A percentile compares a stretch with the other conserved stretches of the same genome.
These are phyloP conservation scores for Phaethon lepturus DNA, from an alignment of 2,113 vertebrate species.

Conservation along the genomic window DNA sequence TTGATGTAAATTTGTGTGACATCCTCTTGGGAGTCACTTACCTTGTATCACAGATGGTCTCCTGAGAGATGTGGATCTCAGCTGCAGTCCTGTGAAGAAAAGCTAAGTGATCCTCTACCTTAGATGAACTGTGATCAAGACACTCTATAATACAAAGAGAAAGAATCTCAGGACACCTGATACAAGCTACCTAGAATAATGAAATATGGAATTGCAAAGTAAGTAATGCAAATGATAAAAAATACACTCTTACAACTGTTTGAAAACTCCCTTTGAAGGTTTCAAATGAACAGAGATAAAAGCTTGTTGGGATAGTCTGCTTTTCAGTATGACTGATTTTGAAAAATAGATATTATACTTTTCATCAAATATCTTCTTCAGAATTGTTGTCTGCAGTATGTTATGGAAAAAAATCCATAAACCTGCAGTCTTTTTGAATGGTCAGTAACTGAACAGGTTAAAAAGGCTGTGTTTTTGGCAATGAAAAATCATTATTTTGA, in stretches of 20 bases:
- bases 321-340: not conserved
- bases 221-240: constrained; percentile 42
- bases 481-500: not conserved
- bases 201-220: constrained; percentile 26
- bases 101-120: not conserved
- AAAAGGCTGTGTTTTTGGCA: not conserved
- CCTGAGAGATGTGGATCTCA: not conserved
- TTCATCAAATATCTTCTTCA: not conserved
- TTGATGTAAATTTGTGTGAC: not conserved
- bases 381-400: not conserved
- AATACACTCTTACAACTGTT: constrained; percentile 29
- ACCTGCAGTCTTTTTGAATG: not conserved
- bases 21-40: not conserved
- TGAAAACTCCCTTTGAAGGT: constrained; percentile 44
- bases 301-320: not conserved
- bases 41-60: not conserved
- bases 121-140: constrained; percentile 41
- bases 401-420: not conserved
- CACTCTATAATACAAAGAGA: constrained; percentile 32
- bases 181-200: constrained; percentile 18
- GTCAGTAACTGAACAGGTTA: not conserved
- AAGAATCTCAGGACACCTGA: constrained; percentile 31
- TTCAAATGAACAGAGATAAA: constrained; percentile 41
- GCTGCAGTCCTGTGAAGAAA: constrained; percentile 41
- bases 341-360: not conserved